phyloP scores from a whole-genome alignment of 2,888 invertebrate genomes.

The Craniophora ligustri region DNA sequence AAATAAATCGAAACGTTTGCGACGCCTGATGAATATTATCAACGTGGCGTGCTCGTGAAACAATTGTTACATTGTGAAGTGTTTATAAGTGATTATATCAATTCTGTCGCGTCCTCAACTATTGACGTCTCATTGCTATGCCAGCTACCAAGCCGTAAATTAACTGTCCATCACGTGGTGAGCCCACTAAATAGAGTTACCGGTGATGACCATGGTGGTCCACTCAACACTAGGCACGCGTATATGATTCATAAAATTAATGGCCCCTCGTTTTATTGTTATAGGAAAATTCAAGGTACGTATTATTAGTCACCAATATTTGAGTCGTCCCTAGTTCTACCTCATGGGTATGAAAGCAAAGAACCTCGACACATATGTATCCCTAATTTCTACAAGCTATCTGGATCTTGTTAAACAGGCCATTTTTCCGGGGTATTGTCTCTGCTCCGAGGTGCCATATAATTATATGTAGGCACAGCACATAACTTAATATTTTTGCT shows the following conservation, averaged over 20 bases:
- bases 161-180: slow-evolving; percentile 68
- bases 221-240: slow-evolving; percentile 52
- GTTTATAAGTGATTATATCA: slow-evolving; percentile 69
- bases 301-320: slow-evolving; percentile 34
- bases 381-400: slow-evolving; percentile 41
- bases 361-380: no score
- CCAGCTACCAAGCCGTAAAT: slow-evolving; percentile 71
- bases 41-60: slow-evolving; percentile 43
- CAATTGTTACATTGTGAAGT: slow-evolving; percentile 66
- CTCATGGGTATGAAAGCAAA: no score
- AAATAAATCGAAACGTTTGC: slow-evolving; percentile 49
- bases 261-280: slow-evolving; percentile 47
- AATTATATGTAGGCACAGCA: slow-evolving; percentile 31
- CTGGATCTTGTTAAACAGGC: slow-evolving; percentile 24
- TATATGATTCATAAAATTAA: slow-evolving; percentile 46
- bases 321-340: slow-evolving; percentile 1
- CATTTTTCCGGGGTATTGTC: slow-evolving; percentile 25
- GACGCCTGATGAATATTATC: slow-evolving; percentile 59
- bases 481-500: slow-evolving; percentile 33
- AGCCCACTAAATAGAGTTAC: slow-evolving; percentile 54
- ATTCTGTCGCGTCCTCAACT: slow-evolving; percentile 59
- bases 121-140: slow-evolving; percentile 71
- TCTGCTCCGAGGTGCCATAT: slow-evolving; percentile 8
- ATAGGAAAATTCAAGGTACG: slow-evolving; percentile 34
- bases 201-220: slow-evolving; percentile 55